Evolutionary conservation across 1,140 invertebrate species (phyloP).

Genomic region (Rhynchophorus ferrugineus): DNA sequence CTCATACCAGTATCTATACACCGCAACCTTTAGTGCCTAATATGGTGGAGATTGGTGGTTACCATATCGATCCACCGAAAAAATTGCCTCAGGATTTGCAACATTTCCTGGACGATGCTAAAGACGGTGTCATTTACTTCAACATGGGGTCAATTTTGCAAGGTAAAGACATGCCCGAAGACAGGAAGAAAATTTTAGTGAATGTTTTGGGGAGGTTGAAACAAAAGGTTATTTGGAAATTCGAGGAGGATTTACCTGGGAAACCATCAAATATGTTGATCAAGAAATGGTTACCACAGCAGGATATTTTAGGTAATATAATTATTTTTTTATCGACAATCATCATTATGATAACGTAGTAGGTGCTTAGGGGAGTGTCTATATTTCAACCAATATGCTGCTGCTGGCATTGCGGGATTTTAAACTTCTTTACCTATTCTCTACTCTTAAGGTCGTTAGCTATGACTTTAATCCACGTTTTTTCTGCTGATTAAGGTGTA

Average conservation of each 20-base stretch:
- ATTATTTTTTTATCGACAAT: background rate
- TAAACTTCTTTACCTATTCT: no score
- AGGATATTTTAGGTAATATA: conserved; percentile 47
- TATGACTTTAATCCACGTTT: no score
- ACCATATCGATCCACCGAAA: conserved; percentile 41
- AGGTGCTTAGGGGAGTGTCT: no score
- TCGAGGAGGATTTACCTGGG: conserved; percentile 45
- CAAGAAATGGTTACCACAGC: conserved; percentile 52
- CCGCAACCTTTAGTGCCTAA: conserved; percentile 48
- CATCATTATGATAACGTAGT: no score
- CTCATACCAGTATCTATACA: conserved; percentile 47
- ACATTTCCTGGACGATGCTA: conserved; percentile 48
- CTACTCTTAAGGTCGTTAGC: no score
- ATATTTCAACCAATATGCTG: no score
- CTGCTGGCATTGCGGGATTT: no score
- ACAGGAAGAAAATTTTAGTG: conserved; percentile 44
- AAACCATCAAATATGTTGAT: conserved; percentile 13
- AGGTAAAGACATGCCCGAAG: conserved; percentile 40
- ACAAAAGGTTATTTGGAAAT: conserved; percentile 61
- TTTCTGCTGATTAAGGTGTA: no score
- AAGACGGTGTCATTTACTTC: conserved; percentile 60
- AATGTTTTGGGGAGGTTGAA: conserved; percentile 46
- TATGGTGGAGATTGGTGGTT: conserved; percentile 46
- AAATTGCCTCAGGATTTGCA: conserved; percentile 42
- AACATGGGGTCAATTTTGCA: conserved; percentile 55